Evolutionary conservation across 2,113 vertebrate genomes (phyloP).

Genomic region (Apteryx owenii): DNA sequence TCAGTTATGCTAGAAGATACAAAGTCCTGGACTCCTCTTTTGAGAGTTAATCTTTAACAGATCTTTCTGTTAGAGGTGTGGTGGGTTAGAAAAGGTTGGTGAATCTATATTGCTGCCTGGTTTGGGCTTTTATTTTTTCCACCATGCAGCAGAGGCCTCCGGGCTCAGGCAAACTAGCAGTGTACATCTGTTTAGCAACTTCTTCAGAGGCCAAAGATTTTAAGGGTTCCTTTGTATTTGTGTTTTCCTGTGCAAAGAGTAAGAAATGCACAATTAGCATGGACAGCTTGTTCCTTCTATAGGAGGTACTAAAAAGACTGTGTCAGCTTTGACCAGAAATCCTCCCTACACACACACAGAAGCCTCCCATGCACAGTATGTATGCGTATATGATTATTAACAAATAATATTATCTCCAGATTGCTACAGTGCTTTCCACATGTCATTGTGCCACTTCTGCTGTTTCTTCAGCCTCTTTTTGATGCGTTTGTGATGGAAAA

Average conservation of each 20-base stretch:
- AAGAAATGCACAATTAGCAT: background rate
- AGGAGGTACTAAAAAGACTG: background rate
- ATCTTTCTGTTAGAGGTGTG: background rate
- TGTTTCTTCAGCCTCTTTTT: background rate
- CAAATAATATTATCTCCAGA: background rate
- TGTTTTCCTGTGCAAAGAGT: background rate
- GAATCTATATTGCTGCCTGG: background rate
- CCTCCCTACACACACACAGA: background rate
- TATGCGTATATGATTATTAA: background rate
- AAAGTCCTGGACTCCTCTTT: background rate
- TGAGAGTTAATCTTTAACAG: background rate
- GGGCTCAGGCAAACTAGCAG: background rate
- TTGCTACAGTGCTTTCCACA: background rate
- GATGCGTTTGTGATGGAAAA: background rate
- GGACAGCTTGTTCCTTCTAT: fast-evolving
- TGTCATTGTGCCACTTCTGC: background rate
- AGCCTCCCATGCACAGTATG: background rate
- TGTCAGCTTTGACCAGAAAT: background rate
- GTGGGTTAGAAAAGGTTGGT: background rate
- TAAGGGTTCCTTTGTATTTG: background rate
- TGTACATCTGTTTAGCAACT: background rate
- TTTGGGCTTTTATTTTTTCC: background rate
- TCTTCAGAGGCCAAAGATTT: background rate
- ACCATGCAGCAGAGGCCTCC: background rate
- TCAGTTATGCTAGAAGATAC: background rate